Evolutionary conservation across 1,140 invertebrate species (phyloP), one percentile per base, ranked within the genome.

Genomic region (Drosophila obscura): DNA sequence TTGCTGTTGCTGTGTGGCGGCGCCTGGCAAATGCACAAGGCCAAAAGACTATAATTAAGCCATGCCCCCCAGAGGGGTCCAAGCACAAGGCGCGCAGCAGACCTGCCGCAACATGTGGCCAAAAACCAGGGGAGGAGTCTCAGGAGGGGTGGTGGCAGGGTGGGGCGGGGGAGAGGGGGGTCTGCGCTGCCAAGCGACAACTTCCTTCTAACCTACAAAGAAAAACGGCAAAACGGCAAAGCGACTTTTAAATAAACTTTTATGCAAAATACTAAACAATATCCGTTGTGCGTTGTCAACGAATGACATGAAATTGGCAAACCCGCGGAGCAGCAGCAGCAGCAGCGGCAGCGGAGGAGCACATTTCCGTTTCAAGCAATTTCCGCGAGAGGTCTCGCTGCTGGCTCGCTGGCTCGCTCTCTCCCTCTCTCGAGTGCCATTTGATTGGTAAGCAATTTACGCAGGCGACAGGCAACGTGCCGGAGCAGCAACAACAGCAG

Each of bases 41-140:
- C 72, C 74, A 78, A 82, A 90, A 80, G 80, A 90, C 88, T 90
- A 90, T 88, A 90, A 90, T 87, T 88, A 87, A 87, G 83, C 69
- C 63, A 67, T 65, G 78, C 82, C 82, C 35, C 26, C 35, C 35
- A 75, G 62, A 78, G 82, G 82, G 31, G 31, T 31, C 77, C 77
- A 80, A 61, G 43, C 45, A 58, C 22, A 72, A 19, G 19, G 19
- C 19, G 19, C 19, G 1, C 28, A 56, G 1, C 28, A 56, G 67
- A 46, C 74, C 53, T 45, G 55, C 58, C 41, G 51, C 39, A 60
- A 55, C 60, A 51, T 51, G 60, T 35, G 50, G 55, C 28, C 8
- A 41, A 49, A 62, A 53, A 51, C 39, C 26, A 39, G 13, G 45
- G 26, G 31, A 39, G 39, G 24, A 7, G 15, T 22, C 31, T n/a